Base-by-base conservation (phyloP, 2,797 vertebrate species). In the Melanotaenia parkinsoni region DNA sequence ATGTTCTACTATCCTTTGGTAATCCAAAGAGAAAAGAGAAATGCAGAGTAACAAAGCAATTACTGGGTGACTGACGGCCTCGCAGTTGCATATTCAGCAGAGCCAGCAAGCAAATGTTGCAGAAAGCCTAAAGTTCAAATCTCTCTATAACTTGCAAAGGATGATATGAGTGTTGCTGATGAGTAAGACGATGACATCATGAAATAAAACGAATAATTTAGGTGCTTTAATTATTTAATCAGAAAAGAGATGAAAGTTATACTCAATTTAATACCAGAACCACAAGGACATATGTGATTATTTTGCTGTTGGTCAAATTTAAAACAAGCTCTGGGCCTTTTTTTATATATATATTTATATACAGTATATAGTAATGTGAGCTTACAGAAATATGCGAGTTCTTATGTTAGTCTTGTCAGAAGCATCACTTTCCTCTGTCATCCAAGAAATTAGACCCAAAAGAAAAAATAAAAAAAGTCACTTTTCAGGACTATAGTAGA, bases 41-140 rank as follows among this genome's bases (percentile, higher is more conserved):
- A 81, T 62, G 62, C 68, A 71, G 45, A 80, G 63, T 45, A 79
- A 78, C 72, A 78, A 82, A 87, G 78, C 79, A 89, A 91, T 90
- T 83, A 84, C 77, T 1, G 56, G 47, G 50, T 78, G 82, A 86
- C 50, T 83, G 86, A 88, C 76, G 64, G 72, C 71, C 68, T 75
- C 4, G 8, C 50, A 33, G 74, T 30, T 2, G 10, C 81, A 77
- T 66, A 50, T 70, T 72, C 60, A 72, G 65, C 72, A 26, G 61
- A 73, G 72, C 64, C 73, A 72, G 76, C 74, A 75, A 78, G 69
- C 45, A 66, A 77, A 74, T 74, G 47, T 63, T 62, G 64, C 77
- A 77, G 65, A 57, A 82, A 56, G 78, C 66, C 83, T 38, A 70
- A 67, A 68, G 75, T 73, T 76, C 66, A 76, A 11, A 24, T 67